Conservation (phyloP, 2,888 invertebrate species). For the Vanessa cardui region DNA sequence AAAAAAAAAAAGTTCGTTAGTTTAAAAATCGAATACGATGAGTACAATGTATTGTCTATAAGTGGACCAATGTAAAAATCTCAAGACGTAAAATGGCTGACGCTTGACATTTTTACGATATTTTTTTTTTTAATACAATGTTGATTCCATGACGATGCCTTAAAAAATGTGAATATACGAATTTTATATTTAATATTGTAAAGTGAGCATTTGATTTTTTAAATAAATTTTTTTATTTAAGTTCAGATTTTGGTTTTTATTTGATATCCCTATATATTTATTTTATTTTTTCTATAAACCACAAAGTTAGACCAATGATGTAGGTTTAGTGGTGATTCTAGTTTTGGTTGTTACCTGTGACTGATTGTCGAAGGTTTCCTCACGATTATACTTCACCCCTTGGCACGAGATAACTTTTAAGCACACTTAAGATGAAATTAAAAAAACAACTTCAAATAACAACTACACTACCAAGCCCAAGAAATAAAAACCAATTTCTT, state of each 20-base stretch:
- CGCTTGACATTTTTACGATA: slow-evolving; percentile 74
- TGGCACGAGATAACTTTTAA: no score
- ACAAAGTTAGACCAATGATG: no score
- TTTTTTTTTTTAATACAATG: slow-evolving; percentile 24
- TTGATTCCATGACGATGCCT: slow-evolving; percentile 63
- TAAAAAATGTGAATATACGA: slow-evolving; percentile 60
- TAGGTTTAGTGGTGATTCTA: no score
- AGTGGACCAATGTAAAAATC: slow-evolving; percentile 63
- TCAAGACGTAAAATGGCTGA: slow-evolving; percentile 76
- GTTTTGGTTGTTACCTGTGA: no score
- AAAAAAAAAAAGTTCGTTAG: slow-evolving; percentile 15
- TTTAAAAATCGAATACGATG: no score
- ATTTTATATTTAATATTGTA: slow-evolving; percentile 63
- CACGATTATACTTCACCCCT: no score
- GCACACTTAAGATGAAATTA: no score
- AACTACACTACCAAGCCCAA: no score
- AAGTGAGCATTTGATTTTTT: slow-evolving; percentile 58
- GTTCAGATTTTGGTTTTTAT: slow-evolving; percentile 61
- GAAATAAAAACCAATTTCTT: no score
- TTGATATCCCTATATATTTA: slow-evolving; percentile 24
- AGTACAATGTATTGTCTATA: slow-evolving; percentile 10
- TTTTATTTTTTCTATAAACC: no score
- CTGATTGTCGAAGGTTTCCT: no score
- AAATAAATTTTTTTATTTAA: slow-evolving; percentile 78
- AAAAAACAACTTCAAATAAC: no score